Base-by-base conservation (phyloP, 2,888 invertebrate species). In the Penaeus monodon region DNA sequence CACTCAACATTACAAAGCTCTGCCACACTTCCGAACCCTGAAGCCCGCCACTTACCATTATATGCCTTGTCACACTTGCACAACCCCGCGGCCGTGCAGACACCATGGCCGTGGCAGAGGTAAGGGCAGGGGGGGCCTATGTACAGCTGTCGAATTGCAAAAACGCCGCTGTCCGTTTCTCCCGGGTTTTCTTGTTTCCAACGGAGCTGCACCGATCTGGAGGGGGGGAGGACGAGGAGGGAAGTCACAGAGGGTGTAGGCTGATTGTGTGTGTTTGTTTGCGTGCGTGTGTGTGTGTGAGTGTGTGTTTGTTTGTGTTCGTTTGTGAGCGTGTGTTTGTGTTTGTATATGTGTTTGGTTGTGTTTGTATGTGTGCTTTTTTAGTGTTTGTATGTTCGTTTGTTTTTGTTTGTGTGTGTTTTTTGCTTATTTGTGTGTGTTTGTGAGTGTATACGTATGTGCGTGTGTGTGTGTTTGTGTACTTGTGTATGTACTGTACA, bases 111-210 rank as follows among this genome's bases (percentile, higher is more conserved):
- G 78, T 91, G 91, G 90, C 93, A 93, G 88, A 91, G 91, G 27
- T 91, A 88, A 10, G 91, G 90, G 90, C 93, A 93, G 1, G 92
- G 92, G 44, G 92, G 92, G 0, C 93, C 93, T 70, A 93, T 91
- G 89, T 92, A 92, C 64, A 91, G 78, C 8, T 88, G 80, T 14
- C 88, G 79, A 49, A 90, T 57, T 20, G 88, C 88, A 63, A 90
- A 90, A 80, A 88, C 79, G 91, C 91, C 84, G 12, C n/a, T 73
- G 17, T 57, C n/a, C 8, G 84, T 86, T 44, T 63, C 88, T 27
- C 77, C 73, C 10, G 88, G 88, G 74, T 89, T 89, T 22, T 84
- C 65, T 68, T 89, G 89, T 22, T 83, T 33, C 89, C 89, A 89
- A 49, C 89, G 10, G 49, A 89, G 64, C 63, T 88, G 88, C 14